Evolutionary conservation across 2,113 vertebrate species (phyloP), one percentile per base, ranked within the genome.

Genomic region (Heloderma charlesbogerti): DNA sequence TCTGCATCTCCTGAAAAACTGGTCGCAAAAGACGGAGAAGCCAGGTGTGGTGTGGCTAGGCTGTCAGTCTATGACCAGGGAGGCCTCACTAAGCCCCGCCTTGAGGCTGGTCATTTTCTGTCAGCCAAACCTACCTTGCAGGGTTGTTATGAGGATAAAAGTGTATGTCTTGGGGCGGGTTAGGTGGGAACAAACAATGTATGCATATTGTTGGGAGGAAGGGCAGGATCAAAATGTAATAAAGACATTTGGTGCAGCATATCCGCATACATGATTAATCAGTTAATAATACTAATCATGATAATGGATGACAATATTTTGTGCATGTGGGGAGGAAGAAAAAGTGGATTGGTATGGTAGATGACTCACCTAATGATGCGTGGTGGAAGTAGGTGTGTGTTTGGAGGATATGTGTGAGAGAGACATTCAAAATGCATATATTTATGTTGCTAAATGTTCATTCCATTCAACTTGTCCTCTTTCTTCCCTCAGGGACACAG

Each of bases 401-500:
- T 81, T 51, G 79, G 48, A 54, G 22, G 45, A 40, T 51, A 51
- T 37, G 48, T 22, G 34, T 6, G 15, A 2, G 84, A 16, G 34
- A 22, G 37, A 29, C 20, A 27, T 15, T 84, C 22, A n/a, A 67
- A 67, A 37, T 27, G 57, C 60, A 20, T 34, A 43, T 15, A 27
- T n/a, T 67, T 78, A 31, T 67, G 25, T 77, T 45, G 37, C 10
- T 37, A 66, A 29, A 29, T 51, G n/a, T 85, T 63, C 69, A 51
- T 48, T 34, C 40, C 6, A 40, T 48, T 89, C 22, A 89, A 20
- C 18, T 37, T 10, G 66, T 83, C 40, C 40, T 43, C 37, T 51
- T 45, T 77, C 4, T 45, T n/a, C 10, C 71, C 20, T 1, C 84
- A 93, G 92, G 84, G 72, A 91, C 31, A 10, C 78, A 20, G 91